Conservation (phyloP, 2,113 vertebrate species). For the Scatophagus argus region DNA sequence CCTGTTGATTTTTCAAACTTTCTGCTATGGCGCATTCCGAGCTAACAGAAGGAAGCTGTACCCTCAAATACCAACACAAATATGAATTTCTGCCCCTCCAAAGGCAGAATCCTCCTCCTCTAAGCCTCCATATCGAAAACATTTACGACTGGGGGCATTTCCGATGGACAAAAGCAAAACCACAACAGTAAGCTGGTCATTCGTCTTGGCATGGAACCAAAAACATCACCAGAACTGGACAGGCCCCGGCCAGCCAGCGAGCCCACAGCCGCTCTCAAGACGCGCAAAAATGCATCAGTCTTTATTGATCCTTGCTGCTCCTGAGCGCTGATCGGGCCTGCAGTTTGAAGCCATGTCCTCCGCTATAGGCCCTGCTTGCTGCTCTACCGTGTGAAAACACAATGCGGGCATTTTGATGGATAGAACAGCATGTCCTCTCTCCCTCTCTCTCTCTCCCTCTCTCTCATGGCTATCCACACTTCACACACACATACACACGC, state of each 20-base stretch:
- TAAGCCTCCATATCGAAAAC: slow-evolving; percentile 1
- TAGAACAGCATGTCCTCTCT: slow-evolving; percentile 80
- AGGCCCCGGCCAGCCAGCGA: slow-evolving; percentile 34
- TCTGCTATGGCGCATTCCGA: slow-evolving; percentile 38
- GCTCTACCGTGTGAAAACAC: slow-evolving; percentile 77
- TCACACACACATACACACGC: slow-evolving; percentile 30
- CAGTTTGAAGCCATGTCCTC: slow-evolving; percentile 60
- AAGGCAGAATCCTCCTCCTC: slow-evolving; percentile 6
- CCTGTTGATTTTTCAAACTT: slow-evolving; percentile 79
- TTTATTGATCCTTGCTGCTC: slow-evolving; percentile 68
- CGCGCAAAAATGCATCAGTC: slow-evolving; percentile 59
- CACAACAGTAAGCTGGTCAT: slow-evolving; percentile 1
- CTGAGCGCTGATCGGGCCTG: slow-evolving; percentile 63
- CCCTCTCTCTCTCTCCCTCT: slow-evolving; percentile 68
- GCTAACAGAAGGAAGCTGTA: slow-evolving; percentile 1
- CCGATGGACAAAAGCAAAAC: slow-evolving; percentile 7
- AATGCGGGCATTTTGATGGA: slow-evolving; percentile 85
- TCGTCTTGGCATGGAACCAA: slow-evolving; percentile 11
- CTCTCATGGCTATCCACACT: slow-evolving; percentile 62
- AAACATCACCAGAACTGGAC: slow-evolving; percentile 36
- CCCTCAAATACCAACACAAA: slow-evolving; percentile 20
- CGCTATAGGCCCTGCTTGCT: slow-evolving; percentile 68
- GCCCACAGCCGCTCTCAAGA: slow-evolving; percentile 46
- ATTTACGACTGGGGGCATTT: background rate
- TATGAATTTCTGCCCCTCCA: background rate